Evolutionary conservation across 35 echinoderm and acorn worm species (phyloP).

Genomic region (Diadema setosum): DNA sequence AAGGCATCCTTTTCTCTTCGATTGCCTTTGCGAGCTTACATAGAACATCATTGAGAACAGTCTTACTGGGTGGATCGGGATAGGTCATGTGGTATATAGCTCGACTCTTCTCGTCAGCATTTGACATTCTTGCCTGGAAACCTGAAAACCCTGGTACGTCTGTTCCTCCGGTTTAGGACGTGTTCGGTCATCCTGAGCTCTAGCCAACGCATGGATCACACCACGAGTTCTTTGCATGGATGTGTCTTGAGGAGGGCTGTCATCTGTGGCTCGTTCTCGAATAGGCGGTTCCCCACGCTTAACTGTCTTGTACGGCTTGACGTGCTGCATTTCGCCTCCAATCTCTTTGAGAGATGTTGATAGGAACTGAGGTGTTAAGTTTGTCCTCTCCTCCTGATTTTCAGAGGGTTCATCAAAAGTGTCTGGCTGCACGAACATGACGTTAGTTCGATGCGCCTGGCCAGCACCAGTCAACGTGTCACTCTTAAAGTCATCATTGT

Average conservation of each 20-base stretch:
- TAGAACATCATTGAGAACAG: constrained; percentile 1
- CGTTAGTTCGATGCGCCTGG: background rate
- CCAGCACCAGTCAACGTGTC: background rate
- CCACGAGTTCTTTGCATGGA: constrained; percentile 4
- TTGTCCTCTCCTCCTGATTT: background rate
- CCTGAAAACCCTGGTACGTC: background rate
- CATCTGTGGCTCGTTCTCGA: background rate
- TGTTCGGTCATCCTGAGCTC: background rate
- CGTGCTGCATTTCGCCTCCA: background rate
- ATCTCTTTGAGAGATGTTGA: background rate
- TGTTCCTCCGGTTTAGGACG: background rate
- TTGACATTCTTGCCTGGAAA: background rate
- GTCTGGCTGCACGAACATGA: constrained; percentile 18
- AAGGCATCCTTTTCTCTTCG: constrained; percentile 19
- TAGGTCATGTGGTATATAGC: constrained; percentile 3
- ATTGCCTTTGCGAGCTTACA: background rate
- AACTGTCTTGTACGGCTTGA: constrained; percentile 14
- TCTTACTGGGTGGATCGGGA: constrained; percentile 19
- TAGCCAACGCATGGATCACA: constrained; percentile 1
- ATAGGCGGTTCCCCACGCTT: constrained; percentile 8
- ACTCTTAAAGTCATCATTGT: constrained; percentile 11
- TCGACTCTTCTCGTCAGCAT: background rate
- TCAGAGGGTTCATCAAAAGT: background rate
- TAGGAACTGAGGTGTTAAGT: background rate
- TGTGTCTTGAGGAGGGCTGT: background rate